Conservation (phyloP, 37 sponge, comb jelly and placozoan genomes). For the Chondrosia reniformis region DNA sequence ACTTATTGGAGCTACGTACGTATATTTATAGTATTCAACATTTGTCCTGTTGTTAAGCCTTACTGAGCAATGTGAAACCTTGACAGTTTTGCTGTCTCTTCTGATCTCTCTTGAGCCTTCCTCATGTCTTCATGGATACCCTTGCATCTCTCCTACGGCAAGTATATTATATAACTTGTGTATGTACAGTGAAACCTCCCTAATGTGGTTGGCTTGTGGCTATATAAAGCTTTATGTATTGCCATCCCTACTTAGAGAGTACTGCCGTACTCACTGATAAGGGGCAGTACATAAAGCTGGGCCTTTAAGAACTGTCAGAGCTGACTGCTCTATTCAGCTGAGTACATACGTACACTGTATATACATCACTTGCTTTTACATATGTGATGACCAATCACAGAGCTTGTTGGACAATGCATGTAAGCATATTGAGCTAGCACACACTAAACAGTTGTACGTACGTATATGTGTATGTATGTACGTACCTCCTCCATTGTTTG, state of each 20-base stretch:
- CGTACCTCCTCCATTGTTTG: slow-evolving; percentile 44
- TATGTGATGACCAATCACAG: neutral
- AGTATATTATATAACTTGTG: too few species aligned
- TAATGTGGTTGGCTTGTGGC: too few species aligned
- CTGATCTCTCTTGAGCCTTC: slow-evolving; percentile 30
- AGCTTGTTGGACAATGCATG: too few species aligned
- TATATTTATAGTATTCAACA: neutral
- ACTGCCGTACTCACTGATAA: too few species aligned
- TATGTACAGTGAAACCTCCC: too few species aligned
- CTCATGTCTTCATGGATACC: slow-evolving; percentile 30
- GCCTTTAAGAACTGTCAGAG: too few species aligned
- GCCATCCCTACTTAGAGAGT: too few species aligned
- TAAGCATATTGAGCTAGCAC: too few species aligned
- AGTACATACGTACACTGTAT: neutral
- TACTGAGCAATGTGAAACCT: slow-evolving; percentile 61
- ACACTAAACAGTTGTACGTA: neutral
- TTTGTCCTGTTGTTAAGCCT: neutral
- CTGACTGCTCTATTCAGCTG: too few species aligned
- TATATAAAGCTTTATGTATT: too few species aligned
- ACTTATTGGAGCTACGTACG: neutral
- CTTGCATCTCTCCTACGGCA: slow-evolving; percentile 42
- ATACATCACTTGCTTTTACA: too few species aligned
- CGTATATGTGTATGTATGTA: neutral
- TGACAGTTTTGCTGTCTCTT: slow-evolving; percentile 11
- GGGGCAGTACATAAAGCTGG: too few species aligned